Percentiles rank a stretch among this genome's conserved stretches.
These are phyloP conservation scores for Rhaphigaster nebulosa DNA, from an alignment of 2,888 invertebrate genomes.

Conservation along the genomic window DNA sequence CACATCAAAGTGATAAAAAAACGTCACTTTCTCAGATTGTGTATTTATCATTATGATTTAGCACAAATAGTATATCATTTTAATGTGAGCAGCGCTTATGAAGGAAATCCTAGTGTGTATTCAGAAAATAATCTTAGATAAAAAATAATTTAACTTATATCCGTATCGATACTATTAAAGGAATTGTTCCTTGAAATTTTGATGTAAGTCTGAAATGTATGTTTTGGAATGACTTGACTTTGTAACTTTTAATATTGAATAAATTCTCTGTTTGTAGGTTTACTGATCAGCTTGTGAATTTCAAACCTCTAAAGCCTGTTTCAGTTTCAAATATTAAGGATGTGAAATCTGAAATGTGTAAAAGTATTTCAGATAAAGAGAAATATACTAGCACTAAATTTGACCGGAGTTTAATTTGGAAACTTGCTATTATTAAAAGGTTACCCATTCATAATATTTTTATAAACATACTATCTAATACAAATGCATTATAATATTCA, in stretches of 20 bases:
- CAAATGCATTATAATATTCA: neutral
- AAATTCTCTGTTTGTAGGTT: slow-evolving; percentile 27
- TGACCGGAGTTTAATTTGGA: slow-evolving; percentile 12
- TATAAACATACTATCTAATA: neutral
- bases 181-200: too few relatives aligned
- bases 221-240: neutral
- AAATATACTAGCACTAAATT: neutral
- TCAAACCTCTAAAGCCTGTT: slow-evolving; percentile 28
- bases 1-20: too few relatives aligned
- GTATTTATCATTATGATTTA: too few relatives aligned
- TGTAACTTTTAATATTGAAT: neutral
- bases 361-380: neutral
- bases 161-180: too few relatives aligned
- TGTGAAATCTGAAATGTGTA: slow-evolving; percentile 13
- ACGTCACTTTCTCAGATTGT: too few relatives aligned
- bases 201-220: neutral
- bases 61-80: too few relatives aligned
- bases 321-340: slow-evolving; percentile 28
- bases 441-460: neutral
- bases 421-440: slow-evolving; percentile 35
- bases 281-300: slow-evolving; percentile 47
- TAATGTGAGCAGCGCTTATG: too few relatives aligned
- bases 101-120: too few relatives aligned
- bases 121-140: too few relatives aligned
- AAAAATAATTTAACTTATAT: too few relatives aligned